These are phyloP conservation scores for Sclerurus mexicanus DNA, from an alignment of 2,113 vertebrate genomes.

Conservation along the genomic window DNA sequence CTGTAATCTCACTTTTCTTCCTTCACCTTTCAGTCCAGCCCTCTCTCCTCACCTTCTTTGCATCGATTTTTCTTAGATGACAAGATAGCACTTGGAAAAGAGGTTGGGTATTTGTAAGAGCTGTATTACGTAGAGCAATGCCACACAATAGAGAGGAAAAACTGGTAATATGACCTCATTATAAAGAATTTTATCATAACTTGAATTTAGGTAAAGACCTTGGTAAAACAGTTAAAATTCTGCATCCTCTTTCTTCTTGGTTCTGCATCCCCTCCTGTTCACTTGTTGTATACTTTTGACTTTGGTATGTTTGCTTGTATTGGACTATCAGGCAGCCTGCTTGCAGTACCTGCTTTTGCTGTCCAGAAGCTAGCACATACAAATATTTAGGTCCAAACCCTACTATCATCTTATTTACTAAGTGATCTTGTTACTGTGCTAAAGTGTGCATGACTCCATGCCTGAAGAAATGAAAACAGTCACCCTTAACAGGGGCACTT, in stretches of 20 bases:
- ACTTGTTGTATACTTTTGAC: not conserved
- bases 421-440: not conserved
- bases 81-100: not conserved
- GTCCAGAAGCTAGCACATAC: not conserved
- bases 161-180: not conserved
- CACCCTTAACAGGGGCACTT: not conserved
- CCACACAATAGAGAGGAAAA: not conserved
- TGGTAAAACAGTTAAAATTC: not conserved
- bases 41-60: not conserved
- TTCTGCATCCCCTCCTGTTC: not conserved
- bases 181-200: not conserved
- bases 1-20: not conserved
- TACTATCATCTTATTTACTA: not conserved
- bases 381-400: not conserved
- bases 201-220: not conserved
- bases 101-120: not conserved
- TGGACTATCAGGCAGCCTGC: not conserved
- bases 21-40: not conserved
- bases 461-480: not conserved
- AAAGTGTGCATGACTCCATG: not conserved
- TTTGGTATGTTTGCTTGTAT: not conserved
- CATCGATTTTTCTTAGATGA: not conserved
- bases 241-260: not conserved
- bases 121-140: not conserved
- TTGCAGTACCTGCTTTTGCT: not conserved